Conservation (phyloP, 2,113 vertebrate genomes). For the Cochlearius cochlearius region DNA sequence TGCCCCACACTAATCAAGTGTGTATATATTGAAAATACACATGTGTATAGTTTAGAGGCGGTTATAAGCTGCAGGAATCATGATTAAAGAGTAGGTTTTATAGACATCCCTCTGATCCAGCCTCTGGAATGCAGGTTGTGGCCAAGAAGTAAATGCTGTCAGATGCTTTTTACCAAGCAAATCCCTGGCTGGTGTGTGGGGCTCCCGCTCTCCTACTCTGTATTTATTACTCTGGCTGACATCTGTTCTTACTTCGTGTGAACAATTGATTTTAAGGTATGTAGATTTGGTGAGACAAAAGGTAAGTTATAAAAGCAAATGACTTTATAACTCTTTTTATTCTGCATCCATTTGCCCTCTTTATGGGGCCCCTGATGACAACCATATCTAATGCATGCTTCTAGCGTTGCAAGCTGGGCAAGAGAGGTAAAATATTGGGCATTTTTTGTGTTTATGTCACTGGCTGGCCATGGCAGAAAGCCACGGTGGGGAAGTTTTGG, state of each 20-base stretch:
- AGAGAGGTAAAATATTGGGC: neutral
- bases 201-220: neutral
- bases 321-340: neutral
- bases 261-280: neutral
- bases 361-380: neutral
- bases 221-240: neutral
- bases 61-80: neutral
- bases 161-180: neutral
- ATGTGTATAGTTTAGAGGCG: neutral
- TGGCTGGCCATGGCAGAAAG: rapidly evolving
- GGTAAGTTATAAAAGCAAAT: neutral
- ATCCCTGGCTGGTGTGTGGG: neutral
- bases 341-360: neutral
- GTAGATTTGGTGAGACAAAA: neutral
- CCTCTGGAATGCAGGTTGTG: neutral
- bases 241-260: neutral
- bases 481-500: neutral
- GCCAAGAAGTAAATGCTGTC: neutral
- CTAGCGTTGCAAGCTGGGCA: neutral
- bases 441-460: neutral
- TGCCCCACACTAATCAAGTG: neutral
- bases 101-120: neutral
- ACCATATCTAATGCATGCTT: neutral
- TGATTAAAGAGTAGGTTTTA: neutral
- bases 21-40: neutral